Percentiles rank a stretch among this genome's conserved stretches.
Evolutionary conservation across 2,797 vertebrate species (phyloP).

Genomic region (Danio choprae): DNA sequence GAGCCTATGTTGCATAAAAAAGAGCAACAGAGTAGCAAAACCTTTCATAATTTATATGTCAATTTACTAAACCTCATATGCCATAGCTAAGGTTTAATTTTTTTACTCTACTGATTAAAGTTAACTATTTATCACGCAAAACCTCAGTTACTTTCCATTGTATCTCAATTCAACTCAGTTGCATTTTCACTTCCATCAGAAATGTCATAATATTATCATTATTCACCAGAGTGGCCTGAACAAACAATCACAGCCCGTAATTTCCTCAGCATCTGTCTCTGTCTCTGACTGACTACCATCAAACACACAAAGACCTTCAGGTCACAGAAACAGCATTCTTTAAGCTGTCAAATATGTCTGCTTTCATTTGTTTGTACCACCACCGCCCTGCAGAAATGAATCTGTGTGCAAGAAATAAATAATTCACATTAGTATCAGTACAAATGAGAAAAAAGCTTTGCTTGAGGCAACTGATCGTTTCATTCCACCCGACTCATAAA

Average conservation of each 20-base stretch:
- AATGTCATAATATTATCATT: background rate
- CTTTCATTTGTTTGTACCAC: background rate
- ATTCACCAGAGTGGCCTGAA: background rate
- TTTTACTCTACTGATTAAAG: background rate
- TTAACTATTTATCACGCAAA: background rate
- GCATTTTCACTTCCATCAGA: background rate
- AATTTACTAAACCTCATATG: background rate
- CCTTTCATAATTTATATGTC: too few species aligned
- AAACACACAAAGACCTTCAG: background rate
- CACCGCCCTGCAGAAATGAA: background rate
- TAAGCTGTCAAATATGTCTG: conserved; percentile 10
- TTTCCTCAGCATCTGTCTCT: background rate
- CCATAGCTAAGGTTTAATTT: too few species aligned
- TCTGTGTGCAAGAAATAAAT: conserved; percentile 4
- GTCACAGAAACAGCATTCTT: conserved; percentile 12
- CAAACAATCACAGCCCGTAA: background rate
- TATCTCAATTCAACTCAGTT: background rate
- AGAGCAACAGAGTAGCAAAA: too few species aligned
- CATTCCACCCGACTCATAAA: background rate
- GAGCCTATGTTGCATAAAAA: too few species aligned
- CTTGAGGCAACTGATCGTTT: background rate
- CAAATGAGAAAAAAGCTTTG: background rate
- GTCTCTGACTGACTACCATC: background rate
- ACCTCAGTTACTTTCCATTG: background rate
- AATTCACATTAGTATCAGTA: background rate